These are phyloP conservation scores for Myxocyprinus asiaticus DNA, from an alignment of 2,113 vertebrate genomes.

Conservation along the genomic window DNA sequence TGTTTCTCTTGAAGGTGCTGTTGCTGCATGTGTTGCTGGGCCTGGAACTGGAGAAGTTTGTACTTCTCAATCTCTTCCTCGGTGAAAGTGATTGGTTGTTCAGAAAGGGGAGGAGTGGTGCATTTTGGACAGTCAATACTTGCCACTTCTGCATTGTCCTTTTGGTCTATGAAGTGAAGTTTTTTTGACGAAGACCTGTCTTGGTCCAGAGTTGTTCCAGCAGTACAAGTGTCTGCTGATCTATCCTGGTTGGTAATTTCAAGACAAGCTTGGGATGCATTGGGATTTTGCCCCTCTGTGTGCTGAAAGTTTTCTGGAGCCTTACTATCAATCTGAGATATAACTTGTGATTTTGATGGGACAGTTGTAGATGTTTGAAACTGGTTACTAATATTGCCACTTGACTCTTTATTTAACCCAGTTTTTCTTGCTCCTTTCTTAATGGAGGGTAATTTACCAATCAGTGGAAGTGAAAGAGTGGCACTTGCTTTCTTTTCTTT, in stretches of 20 bases:
- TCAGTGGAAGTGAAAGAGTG: constrained; percentile 69
- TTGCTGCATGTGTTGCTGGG: constrained; percentile 95
- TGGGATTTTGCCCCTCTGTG: neutral
- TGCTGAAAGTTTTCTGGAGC: neutral
- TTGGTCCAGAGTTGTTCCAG: neutral
- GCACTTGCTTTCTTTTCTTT: constrained; percentile 58
- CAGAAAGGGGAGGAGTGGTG: constrained; percentile 72
- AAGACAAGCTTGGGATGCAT: neutral
- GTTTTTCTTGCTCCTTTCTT: constrained; percentile 66
- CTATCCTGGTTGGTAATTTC: too few species aligned
- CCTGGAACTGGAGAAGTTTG: constrained; percentile 89
- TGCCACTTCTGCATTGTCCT: constrained; percentile 68
- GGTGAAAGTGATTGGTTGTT: constrained; percentile 88
- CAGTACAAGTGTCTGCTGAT: too few species aligned
- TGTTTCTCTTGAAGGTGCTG: constrained; percentile 78
- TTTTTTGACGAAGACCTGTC: constrained; percentile 63
- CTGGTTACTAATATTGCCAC: constrained; percentile 15
- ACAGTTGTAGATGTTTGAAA: neutral
- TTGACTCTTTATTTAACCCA: constrained; percentile 37
- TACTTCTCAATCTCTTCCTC: constrained; percentile 97
- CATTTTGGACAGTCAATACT: constrained; percentile 65
- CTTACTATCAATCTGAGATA: constrained; percentile 8
- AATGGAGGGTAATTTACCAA: constrained; percentile 75
- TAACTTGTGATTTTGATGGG: constrained; percentile 25
- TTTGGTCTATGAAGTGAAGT: constrained; percentile 67